Percentiles rank a stretch among this genome's conserved stretches.
Conservation (phyloP, 2,113 vertebrate species). For the Lethenteron camtschaticum region DNA sequence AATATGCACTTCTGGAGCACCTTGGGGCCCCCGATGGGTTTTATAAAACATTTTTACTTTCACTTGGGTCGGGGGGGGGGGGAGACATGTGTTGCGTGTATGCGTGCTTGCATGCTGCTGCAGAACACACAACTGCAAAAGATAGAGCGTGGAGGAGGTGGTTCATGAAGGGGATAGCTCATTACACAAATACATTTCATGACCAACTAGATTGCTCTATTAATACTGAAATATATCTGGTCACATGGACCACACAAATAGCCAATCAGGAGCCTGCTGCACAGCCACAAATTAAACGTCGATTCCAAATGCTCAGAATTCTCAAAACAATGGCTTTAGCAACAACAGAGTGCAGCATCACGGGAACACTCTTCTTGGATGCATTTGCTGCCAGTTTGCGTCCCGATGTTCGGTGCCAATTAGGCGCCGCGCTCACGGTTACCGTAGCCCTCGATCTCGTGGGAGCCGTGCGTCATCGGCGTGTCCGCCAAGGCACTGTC, state of each 20-base stretch:
- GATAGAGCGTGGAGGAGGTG: too few species aligned
- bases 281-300: background rate
- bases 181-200: too few species aligned
- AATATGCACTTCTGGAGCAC: too few species aligned
- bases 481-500: constrained; percentile 41
- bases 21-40: too few species aligned
- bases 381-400: background rate
- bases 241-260: background rate
- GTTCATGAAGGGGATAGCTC: too few species aligned
- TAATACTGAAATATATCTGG: too few species aligned
- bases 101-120: too few species aligned
- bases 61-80: too few species aligned
- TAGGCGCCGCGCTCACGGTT: constrained; percentile 79
- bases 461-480: constrained; percentile 36
- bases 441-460: constrained; percentile 53
- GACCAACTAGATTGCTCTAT: too few species aligned
- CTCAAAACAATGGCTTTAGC: background rate
- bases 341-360: background rate
- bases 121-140: too few species aligned
- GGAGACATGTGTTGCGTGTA: too few species aligned
- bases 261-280: background rate
- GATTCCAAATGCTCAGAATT: background rate
- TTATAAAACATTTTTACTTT: too few species aligned
- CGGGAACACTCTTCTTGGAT: background rate
- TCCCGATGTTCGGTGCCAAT: constrained; percentile 60